Base-by-base conservation (phyloP, 2,113 vertebrate genomes). In the Pleuronectes platessa region DNA sequence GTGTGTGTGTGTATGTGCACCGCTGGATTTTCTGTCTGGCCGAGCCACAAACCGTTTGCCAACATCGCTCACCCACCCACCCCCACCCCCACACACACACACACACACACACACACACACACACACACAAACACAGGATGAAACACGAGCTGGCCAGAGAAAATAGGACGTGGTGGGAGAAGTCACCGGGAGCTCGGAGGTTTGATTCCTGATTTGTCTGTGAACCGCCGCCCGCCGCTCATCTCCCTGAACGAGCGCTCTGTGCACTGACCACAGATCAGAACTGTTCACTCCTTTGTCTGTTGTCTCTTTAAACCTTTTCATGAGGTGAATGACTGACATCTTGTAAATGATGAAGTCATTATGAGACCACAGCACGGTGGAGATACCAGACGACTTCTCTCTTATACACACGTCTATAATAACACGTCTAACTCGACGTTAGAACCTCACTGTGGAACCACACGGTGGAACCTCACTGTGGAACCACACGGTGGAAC, bases 1-100 rank as follows among this genome's bases (percentile, higher is more conserved):
- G 6, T 78, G 51, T 63, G 55, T 71, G 58, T 76, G 56, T 53
- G 40, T 17, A 51, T 54, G 56, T 68, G 58, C 40, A 84, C 18
- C 66, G 70, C 71, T 78, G 71, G 67, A 68, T 73, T 82, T 86
- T 82, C 53, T 71, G 62, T 81, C 73, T 79, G 70, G 76, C 54
- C 37, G 6, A 72, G 78, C 74, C 74, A 74, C 82, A 90, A 71
- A 85, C 40, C 76, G 55, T 68, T 75, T 68, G 74, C 76, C 80
- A 64, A 13, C 65, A 69, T 84, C 67, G 15, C 53, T 23, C 37
- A 11, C 35, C 1, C 35, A 8, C 35, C 1, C 35, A 8, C 35
- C 1, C 35, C 1, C 35, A 37, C 35, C 8, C 35, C 8, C 35
- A 37, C 35, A 37, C 37, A 40, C 37, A 40, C 37, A 40, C 37